Percentiles rank a stretch among this genome's conserved stretches.
Evolutionary conservation across 2,113 vertebrate genomes (phyloP).

Genomic region (Thalassarche chlororhynchos): DNA sequence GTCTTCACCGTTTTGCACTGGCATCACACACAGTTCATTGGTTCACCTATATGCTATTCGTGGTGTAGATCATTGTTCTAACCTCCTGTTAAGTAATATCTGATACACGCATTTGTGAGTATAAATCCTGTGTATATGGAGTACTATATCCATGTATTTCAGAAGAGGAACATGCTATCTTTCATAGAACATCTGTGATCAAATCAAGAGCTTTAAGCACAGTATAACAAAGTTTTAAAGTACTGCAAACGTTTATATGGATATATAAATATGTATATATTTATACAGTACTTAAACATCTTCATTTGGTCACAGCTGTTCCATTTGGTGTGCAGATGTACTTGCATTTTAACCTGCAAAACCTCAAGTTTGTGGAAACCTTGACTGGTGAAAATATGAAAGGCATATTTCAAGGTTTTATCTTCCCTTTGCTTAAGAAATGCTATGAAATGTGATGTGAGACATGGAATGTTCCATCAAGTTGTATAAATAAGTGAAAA

Average conservation of each 20-base stretch:
- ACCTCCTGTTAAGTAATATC: neutral
- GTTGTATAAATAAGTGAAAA: constrained; percentile 52
- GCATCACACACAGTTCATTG: neutral
- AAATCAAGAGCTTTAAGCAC: neutral
- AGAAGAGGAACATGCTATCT: neutral
- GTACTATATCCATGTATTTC: neutral
- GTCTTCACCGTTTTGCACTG: neutral
- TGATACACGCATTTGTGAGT: neutral
- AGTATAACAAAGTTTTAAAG: neutral
- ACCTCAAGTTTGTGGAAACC: neutral
- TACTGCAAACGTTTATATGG: neutral
- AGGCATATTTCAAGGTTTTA: constrained; percentile 17
- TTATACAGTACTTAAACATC: neutral
- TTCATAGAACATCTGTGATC: neutral
- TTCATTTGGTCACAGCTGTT: neutral
- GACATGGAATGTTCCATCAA: constrained; percentile 1
- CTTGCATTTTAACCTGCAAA: constrained; percentile 39
- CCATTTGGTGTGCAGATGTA: constrained; percentile 3
- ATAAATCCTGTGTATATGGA: neutral
- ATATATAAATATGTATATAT: neutral
- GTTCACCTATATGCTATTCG: neutral
- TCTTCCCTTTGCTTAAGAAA: constrained; percentile 10
- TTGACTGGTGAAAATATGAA: neutral
- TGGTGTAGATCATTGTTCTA: neutral
- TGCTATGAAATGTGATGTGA: neutral